Base-by-base conservation (phyloP, 2,113 vertebrate genomes). In the Fregata magnificens region DNA sequence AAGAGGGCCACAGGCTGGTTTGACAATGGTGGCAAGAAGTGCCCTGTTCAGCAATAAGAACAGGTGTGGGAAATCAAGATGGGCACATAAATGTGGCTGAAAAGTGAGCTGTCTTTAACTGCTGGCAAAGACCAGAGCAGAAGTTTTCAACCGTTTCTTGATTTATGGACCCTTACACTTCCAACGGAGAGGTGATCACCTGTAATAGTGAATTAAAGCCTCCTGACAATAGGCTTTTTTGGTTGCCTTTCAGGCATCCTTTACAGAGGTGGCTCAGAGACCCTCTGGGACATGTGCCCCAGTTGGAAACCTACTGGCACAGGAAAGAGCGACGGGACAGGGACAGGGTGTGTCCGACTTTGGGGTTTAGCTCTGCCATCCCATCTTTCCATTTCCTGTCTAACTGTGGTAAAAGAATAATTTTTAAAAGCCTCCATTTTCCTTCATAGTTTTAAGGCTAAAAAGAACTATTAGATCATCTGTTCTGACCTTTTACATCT, bases 401-500 rank as follows among this genome's bases (percentile, higher is more conserved):
- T 74, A 71, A 40, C 19, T 19, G 58, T 29, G 55, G 29, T 40
- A 45, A 50, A 78, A 59, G 49, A 89, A 32, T 49, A 49, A 70
- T 74, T 88, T 86, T 94, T 92, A 34, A 85, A 94, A 95, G 52
- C 70, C 73, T 86, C 91, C 73, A 53, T 95, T 95, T 92, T 79
- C 53, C 52, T 88, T 67, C 91, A 56, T 26, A 62, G 58, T 93
- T 96, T 89, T 94, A 95, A 93, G 78, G 70, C 66, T 95, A 80
- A 93, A 94, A 83, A 89, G 42, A 82, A 44, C 84, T 65, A 91
- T 94, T 95, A 92, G 93, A 80, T 85, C 58, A 40, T 94, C 83
- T 87, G 40, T n/a, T 96, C 74, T 95, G 95, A 96, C 95, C 94
- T 96, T 94, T 91, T 91, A 87, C 66, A 78, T 90, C 82, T 63